Evolutionary conservation across 1,140 invertebrate species (phyloP), one percentile per base, ranked within the genome.

Genomic region (Rhopalosiphum maidis): DNA sequence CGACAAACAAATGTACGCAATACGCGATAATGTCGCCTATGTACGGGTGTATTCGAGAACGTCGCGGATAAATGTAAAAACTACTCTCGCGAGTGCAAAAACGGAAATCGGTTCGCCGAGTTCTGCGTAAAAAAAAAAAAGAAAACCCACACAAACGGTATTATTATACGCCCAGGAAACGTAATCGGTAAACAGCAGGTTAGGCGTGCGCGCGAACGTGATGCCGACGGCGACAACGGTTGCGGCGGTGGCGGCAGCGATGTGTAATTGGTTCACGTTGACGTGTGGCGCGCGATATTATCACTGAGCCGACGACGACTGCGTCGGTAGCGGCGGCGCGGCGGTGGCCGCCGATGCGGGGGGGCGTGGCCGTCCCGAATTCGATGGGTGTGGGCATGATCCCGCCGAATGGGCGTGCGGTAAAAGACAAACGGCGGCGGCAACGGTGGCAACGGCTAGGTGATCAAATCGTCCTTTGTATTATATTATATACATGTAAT

Each of bases 351-450:
- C 46, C 11, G 21, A 37, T n/a, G 60, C 60, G 5, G 60, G 25
- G 25, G n/a, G 93, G 48, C 48, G 48, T 51, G 15, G 51, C 77
- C 93, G 23, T 48, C 30, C 46, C 18, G 48, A 30, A 89, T 23
- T 15, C 55, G 48, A 25, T 60, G 93, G 85, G 88, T 54, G 87
- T 89, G 93, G 93, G 30, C 60, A 5, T 21, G n/a, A 77, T n/a
- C 21, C 88, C 43, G 23, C 54, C 68, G 88, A 82, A 89, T 92
- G 89, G 93, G 88, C 89, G 93, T 83, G 68, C 90, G 90, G 90
- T 91, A 91, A 68, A 77, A 91, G 60, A 25, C 90, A 77, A 91
- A 77, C 60, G 35, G 90, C n/a, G 18, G 21, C 22, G 54, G 46
- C 41, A 3, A 3, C 48, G 15, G 41, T 41, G 41, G 41, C 41